Percentiles rank a stretch among this genome's conserved stretches.
Evolutionary conservation across 2,113 vertebrate genomes (phyloP).

Genomic region (Oxyura jamaicensis): DNA sequence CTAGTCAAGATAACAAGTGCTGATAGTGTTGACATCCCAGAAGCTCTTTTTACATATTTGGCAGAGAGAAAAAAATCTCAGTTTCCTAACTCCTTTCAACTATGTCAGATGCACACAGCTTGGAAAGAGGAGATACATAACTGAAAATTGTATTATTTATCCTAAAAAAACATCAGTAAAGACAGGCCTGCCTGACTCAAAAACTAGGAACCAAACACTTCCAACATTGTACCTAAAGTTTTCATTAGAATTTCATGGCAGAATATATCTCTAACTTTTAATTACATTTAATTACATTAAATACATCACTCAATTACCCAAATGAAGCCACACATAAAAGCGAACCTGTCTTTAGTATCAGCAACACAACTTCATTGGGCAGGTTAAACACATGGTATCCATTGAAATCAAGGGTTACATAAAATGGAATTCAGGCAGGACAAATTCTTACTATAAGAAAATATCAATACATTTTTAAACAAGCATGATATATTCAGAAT

Average conservation of each 20-base stretch:
- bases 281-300: background rate
- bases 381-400: background rate
- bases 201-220: background rate
- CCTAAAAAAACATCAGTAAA: background rate
- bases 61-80: background rate
- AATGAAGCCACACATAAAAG: background rate
- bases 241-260: background rate
- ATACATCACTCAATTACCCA: background rate
- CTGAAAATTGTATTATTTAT: background rate
- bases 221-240: background rate
- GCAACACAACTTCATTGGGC: background rate
- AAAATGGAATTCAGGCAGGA: background rate
- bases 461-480: background rate
- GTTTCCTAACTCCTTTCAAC: background rate
- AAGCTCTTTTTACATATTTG: background rate
- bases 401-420: background rate
- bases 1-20: background rate
- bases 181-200: fast-evolving
- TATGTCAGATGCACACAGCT: background rate
- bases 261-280: background rate
- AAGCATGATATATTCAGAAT: background rate
- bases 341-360: background rate
- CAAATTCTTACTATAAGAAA: background rate
- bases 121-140: background rate
- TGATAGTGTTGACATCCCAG: background rate